Evolutionary conservation across 1,140 invertebrate species (phyloP).

Genomic region (Brachionus rotundiformis): DNA sequence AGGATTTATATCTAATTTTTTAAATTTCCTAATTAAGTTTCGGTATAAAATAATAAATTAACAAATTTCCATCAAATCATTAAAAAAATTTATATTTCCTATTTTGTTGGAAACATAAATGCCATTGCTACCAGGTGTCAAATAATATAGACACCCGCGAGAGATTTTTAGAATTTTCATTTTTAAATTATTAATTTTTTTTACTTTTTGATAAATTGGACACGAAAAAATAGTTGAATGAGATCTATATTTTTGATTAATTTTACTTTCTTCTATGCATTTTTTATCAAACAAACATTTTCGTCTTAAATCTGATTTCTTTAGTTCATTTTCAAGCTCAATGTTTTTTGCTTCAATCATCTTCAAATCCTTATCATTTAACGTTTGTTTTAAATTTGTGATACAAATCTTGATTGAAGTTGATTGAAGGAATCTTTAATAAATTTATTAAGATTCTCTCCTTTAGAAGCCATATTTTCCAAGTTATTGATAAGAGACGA

Average conservation of each 20-base stretch:
- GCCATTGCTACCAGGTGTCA: no score
- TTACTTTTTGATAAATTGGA: neutral
- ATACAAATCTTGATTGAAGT: neutral
- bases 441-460: neutral
- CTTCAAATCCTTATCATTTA: neutral
- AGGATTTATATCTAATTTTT: no score
- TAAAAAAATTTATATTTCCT: no score
- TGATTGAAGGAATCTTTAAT: neutral
- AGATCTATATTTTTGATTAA: neutral
- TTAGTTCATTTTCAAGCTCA: neutral
- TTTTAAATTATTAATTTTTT: neutral
- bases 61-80: no score
- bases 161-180: neutral
- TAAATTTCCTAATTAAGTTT: no score
- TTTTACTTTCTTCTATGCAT: neutral
- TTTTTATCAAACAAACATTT: neutral
- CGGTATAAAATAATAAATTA: no score
- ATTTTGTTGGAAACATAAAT: no score
- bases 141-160: no score
- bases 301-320: neutral
- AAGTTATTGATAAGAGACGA: neutral
- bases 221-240: neutral
- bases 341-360: neutral
- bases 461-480: neutral
- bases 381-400: neutral